phyloP scores from a whole-genome alignment of 2,888 invertebrate species.

The Teleogryllus oceanicus region DNA sequence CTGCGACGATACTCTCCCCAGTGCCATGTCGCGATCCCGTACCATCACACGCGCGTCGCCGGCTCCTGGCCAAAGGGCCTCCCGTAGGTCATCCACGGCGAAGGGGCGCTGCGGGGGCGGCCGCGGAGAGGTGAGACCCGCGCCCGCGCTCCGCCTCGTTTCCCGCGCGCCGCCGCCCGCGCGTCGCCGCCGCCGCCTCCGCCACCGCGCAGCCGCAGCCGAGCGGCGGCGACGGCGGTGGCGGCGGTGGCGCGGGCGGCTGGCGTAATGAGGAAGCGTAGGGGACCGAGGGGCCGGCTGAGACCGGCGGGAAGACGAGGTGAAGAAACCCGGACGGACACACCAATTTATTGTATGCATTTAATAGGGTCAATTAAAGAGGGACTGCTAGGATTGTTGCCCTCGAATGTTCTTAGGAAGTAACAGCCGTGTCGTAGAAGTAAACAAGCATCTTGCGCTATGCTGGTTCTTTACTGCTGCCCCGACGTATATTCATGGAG shows the following conservation, averaged over 20 bases:
- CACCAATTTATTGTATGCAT: slow-evolving; percentile 33
- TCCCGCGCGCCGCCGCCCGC: not conserved
- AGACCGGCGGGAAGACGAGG: slow-evolving; percentile 31
- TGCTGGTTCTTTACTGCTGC: too few species aligned
- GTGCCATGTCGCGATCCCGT: not conserved
- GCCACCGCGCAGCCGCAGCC: slow-evolving; percentile 21
- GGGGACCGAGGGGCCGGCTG: slow-evolving; percentile 29
- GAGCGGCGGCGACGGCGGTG: slow-evolving; percentile 21
- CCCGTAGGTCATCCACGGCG: too few species aligned
- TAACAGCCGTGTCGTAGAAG: too few species aligned
- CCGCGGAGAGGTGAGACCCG: too few species aligned
- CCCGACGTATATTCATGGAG: too few species aligned
- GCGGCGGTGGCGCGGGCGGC: slow-evolving; percentile 29
- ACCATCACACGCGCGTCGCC: too few species aligned
- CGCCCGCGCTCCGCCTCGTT: not conserved
- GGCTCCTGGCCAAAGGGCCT: too few species aligned
- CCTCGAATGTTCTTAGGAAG: too few species aligned
- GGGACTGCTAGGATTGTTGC: slow-evolving; percentile 19
- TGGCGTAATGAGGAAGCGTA: slow-evolving; percentile 36
- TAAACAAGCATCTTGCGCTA: too few species aligned
- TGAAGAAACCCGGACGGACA: slow-evolving; percentile 36
- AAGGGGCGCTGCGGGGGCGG: too few species aligned
- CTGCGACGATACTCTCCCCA: not conserved
- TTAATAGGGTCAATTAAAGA: slow-evolving; percentile 33
- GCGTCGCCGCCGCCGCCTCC: not conserved